These are phyloP conservation scores for Prostheceraeus crozeri DNA, from an alignment of 2,888 invertebrate species.

Conservation along the genomic window DNA sequence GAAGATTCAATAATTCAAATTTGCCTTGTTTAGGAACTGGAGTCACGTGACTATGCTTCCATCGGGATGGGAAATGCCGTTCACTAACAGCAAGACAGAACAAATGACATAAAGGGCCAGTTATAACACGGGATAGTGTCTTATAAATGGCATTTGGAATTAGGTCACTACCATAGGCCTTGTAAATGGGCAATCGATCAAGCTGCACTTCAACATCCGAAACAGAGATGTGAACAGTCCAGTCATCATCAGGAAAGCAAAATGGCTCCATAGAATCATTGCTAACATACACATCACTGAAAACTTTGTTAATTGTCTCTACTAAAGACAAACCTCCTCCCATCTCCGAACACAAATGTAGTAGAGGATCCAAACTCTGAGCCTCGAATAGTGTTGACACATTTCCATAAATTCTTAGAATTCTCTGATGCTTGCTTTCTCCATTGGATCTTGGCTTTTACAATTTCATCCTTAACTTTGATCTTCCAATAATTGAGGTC, in stretches of 20 bases:
- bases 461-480: conserved; percentile 2
- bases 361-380: too few relatives aligned
- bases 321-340: too few relatives aligned
- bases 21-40: conserved; percentile 21
- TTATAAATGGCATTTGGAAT: background rate
- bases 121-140: background rate
- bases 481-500: background rate
- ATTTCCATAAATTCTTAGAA: background rate
- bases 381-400: conserved; percentile 16
- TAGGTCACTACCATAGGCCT: background rate
- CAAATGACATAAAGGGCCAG: conserved; percentile 5
- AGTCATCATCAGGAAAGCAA: too few relatives aligned
- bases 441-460: background rate
- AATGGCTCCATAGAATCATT: too few relatives aligned
- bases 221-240: too few relatives aligned
- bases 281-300: too few relatives aligned
- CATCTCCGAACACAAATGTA: too few relatives aligned
- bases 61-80: conserved; percentile 13
- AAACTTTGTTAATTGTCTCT: too few relatives aligned
- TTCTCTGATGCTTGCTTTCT: background rate
- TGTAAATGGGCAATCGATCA: conserved; percentile 1
- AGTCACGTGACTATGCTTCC: conserved; percentile 8
- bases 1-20: too few relatives aligned
- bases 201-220: too few relatives aligned
- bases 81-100: background rate